phyloP scores from a whole-genome alignment of 2,113 vertebrate species.

The Butorides virescens region DNA sequence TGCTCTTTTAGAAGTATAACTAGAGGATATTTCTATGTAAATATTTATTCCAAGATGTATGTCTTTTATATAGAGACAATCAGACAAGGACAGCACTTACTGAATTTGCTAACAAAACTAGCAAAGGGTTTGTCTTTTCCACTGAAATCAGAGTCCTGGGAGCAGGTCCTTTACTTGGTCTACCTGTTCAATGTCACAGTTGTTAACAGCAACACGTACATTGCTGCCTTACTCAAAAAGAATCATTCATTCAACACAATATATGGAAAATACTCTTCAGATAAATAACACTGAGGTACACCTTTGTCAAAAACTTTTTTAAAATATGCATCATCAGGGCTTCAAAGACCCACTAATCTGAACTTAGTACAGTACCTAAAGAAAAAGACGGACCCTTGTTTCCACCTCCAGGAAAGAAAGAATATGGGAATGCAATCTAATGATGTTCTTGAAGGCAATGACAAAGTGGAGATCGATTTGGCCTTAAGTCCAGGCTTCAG shows the following conservation, averaged over 20 bases:
- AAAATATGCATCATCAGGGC: background rate
- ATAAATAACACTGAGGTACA: background rate
- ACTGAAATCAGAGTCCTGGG: background rate
- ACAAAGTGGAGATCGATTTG: background rate
- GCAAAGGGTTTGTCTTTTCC: background rate
- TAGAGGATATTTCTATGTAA: background rate
- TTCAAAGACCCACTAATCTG: background rate
- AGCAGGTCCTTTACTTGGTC: background rate
- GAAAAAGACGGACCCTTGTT: background rate
- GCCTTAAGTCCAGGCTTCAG: background rate
- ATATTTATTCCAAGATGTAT: background rate
- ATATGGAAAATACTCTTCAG: background rate
- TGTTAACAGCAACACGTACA: background rate
- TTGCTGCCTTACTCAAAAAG: background rate
- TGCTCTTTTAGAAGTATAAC: background rate
- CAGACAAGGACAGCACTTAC: background rate
- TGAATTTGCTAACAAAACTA: background rate
- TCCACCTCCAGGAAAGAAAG: background rate
- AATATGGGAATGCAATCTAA: background rate
- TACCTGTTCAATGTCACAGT: background rate
- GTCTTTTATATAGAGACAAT: background rate
- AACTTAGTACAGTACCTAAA: background rate
- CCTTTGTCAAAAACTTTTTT: background rate
- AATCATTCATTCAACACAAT: background rate
- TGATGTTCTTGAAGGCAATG: background rate